Percentiles rank a stretch among this genome's conserved stretches.
phyloP scores from a whole-genome alignment of 2,888 invertebrate species.

The Euplagia quadripunctaria region DNA sequence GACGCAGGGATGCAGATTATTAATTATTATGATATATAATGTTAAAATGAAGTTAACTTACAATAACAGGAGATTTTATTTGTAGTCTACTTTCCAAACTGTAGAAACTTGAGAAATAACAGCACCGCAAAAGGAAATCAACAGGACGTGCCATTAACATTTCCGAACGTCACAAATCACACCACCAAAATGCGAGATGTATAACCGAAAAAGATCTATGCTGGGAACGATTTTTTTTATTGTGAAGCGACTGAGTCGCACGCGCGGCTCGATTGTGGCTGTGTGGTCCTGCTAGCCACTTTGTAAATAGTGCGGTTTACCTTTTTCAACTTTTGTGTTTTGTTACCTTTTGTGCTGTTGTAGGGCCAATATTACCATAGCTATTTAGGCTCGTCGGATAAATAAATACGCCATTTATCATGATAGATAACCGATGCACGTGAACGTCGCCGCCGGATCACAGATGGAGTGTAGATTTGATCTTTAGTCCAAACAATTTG shows the following conservation, averaged over 20 bases:
- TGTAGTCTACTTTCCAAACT: slow-evolving; percentile 5
- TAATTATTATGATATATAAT: too few relatives aligned
- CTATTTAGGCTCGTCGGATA: slow-evolving; percentile 87
- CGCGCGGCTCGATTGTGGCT: slow-evolving; percentile 87
- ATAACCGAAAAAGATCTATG: slow-evolving; percentile 85
- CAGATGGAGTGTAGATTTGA: slow-evolving; percentile 81
- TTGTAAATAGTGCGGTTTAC: slow-evolving; percentile 88
- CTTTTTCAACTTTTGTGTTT: slow-evolving; percentile 88
- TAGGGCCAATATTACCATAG: slow-evolving; percentile 88
- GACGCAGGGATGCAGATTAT: background rate
- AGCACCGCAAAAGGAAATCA: slow-evolving; percentile 69
- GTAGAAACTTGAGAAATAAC: slow-evolving; percentile 42
- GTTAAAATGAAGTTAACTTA: too few relatives aligned
- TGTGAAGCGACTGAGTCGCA: slow-evolving; percentile 81
- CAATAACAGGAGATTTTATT: background rate
- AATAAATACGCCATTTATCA: slow-evolving; percentile 88
- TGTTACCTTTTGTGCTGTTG: slow-evolving; percentile 88
- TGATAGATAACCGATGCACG: slow-evolving; percentile 86
- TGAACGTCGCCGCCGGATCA: slow-evolving; percentile 77
- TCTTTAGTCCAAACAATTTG: slow-evolving; percentile 75
- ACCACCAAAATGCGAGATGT: slow-evolving; percentile 86
- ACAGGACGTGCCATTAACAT: slow-evolving; percentile 82
- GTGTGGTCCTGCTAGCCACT: slow-evolving; percentile 87
- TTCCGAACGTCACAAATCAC: slow-evolving; percentile 87
- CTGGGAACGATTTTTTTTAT: slow-evolving; percentile 83